Percentiles rank a stretch among this genome's conserved stretches.
phyloP scores from a whole-genome alignment of 1,140 invertebrate genomes.

The Psilanteris sp. region DNA sequence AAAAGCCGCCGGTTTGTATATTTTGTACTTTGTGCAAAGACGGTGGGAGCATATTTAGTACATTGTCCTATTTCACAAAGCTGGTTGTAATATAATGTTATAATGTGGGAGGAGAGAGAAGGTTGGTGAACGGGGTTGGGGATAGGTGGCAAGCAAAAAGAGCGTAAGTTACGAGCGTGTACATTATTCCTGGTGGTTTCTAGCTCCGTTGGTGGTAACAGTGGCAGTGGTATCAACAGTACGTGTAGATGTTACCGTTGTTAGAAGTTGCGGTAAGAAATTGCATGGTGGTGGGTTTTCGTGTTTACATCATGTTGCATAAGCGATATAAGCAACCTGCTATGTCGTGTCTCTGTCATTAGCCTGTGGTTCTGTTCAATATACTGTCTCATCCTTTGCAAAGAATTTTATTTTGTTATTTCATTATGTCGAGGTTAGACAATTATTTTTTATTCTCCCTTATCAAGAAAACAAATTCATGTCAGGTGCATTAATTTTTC shows the following conservation, averaged over 20 bases:
- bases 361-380: conserved; percentile 39
- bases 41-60: conserved; percentile 69
- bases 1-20: conserved; percentile 54
- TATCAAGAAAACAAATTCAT: too few relatives aligned
- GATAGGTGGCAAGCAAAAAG: conserved; percentile 19
- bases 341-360: conserved; percentile 52
- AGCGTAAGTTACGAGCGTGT: conserved; percentile 67
- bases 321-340: conserved; percentile 36
- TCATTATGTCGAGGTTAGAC: too few relatives aligned
- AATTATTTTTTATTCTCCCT: too few relatives aligned
- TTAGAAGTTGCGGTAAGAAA: conserved; percentile 65
- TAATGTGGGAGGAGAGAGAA: conserved; percentile 44
- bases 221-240: conserved; percentile 54
- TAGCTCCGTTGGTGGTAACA: conserved; percentile 58
- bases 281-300: conserved; percentile 47
- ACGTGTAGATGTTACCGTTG: conserved; percentile 48
- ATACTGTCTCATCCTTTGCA: conserved; percentile 5
- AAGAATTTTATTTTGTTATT: conserved; percentile 30
- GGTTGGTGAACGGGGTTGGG: conserved; percentile 47
- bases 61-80: conserved; percentile 71
- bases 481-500: too few relatives aligned
- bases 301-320: conserved; percentile 50
- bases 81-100: conserved; percentile 67
- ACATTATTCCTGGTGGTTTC: conserved; percentile 68
- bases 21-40: conserved; percentile 54